These are phyloP conservation scores for Conomelus anceps DNA, from an alignment of 2,888 invertebrate genomes.

Conservation along the genomic window DNA sequence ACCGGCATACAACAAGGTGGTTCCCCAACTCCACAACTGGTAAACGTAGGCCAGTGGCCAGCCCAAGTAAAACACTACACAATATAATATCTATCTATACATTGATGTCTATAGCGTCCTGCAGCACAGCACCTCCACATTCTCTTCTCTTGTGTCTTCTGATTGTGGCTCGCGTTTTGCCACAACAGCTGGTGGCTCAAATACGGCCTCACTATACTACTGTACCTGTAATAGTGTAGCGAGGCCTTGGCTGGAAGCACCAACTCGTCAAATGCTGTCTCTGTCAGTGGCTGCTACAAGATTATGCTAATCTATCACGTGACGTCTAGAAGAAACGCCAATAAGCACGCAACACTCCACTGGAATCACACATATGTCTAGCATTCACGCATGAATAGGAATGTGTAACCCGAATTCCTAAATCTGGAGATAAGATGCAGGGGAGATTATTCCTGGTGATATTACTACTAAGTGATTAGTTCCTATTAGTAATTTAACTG, in stretches of 20 bases:
- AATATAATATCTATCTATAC: neutral
- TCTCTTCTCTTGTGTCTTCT: neutral
- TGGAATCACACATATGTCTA: too few relatives aligned
- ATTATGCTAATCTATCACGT: neutral
- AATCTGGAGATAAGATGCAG: neutral
- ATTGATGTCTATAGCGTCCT: neutral
- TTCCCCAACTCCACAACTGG: neutral
- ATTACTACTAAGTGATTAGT: too few relatives aligned
- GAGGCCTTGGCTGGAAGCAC: neutral
- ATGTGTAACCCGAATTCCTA: neutral
- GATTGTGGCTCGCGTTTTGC: neutral
- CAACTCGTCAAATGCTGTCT: neutral
- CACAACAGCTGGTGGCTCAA: neutral
- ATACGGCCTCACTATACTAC: neutral
- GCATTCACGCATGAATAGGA: neutral
- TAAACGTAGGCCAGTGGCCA: neutral
- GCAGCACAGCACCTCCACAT: neutral
- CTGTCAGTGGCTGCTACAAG: neutral
- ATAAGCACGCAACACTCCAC: neutral
- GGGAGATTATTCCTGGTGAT: neutral
- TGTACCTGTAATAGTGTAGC: neutral
- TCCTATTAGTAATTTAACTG: too few relatives aligned
- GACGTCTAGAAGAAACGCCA: neutral
- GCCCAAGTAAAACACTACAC: neutral
- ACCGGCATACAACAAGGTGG: too few relatives aligned